phyloP scores from a whole-genome alignment of 92 coral and sea anemone genomes.

The Epizoanthus scotinus region DNA sequence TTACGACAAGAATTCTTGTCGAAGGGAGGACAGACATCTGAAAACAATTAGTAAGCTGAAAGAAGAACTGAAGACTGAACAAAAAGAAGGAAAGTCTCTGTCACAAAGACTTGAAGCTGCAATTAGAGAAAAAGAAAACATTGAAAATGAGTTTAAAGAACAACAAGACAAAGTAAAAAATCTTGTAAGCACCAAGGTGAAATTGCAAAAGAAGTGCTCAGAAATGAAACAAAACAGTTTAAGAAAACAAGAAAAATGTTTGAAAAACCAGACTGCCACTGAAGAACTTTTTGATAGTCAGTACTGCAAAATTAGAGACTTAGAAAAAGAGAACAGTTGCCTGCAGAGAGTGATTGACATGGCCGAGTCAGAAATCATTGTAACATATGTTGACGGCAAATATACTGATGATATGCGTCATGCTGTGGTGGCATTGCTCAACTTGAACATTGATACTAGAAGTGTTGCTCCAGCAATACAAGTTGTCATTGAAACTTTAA shows the following conservation, averaged over 20 bases:
- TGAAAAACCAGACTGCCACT: no score
- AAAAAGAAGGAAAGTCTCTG: no score
- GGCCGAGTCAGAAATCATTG: not conserved
- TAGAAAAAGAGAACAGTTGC: not conserved
- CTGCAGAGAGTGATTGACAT: not conserved
- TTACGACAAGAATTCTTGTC: not conserved
- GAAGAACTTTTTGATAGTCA: no score
- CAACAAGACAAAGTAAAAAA: not conserved
- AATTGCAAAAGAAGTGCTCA: not conserved
- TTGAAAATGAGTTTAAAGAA: not conserved
- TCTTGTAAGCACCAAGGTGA: not conserved
- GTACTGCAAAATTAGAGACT: no score
- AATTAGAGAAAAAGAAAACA: not conserved
- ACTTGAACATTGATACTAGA: not conserved
- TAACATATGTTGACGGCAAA: not conserved
- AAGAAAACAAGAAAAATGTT: not conserved
- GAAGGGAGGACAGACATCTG: no score
- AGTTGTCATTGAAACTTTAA: not conserved
- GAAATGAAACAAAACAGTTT: not conserved
- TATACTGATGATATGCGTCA: not conserved
- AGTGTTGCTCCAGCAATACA: not conserved
- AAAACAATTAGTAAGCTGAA: no score
- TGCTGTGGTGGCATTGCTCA: not conserved
- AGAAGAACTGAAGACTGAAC: no score
- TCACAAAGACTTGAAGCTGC: not conserved